Evolutionary conservation across 2,113 vertebrate species (phyloP).

Genomic region (Scomber scombrus): DNA sequence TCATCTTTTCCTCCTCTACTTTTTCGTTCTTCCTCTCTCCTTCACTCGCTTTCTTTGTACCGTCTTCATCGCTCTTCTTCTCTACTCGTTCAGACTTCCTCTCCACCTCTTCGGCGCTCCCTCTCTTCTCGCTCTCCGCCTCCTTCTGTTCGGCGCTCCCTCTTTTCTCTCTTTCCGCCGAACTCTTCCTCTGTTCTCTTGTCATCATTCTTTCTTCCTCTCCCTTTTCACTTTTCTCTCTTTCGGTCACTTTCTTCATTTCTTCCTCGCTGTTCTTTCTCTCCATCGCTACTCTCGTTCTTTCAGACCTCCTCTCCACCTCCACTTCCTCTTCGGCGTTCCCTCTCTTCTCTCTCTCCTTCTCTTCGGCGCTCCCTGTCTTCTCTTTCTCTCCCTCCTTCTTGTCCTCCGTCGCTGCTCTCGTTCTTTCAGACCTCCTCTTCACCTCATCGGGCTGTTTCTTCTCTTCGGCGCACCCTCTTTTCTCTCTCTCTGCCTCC

Average conservation of each 20-base stretch:
- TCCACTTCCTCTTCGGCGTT: not conserved
- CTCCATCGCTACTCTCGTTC: too few relatives aligned
- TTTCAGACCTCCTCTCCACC: not conserved
- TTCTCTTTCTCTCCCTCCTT: not conserved
- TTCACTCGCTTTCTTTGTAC: not conserved
- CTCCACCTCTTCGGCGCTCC: not conserved
- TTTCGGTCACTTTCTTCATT: not conserved
- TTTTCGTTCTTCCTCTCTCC: too few relatives aligned
- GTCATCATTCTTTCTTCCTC: not conserved
- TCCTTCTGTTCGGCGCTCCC: not conserved
- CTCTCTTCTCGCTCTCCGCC: too few relatives aligned
- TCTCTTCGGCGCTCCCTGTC: too few relatives aligned
- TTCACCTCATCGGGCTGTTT: too few relatives aligned
- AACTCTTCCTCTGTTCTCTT: not conserved
- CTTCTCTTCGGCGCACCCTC: not conserved
- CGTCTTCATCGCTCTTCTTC: not conserved
- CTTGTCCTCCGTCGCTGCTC: not conserved
- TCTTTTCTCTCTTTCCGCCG: not conserved
- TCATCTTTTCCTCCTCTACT: not conserved
- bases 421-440: not conserved
- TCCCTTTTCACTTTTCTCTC: not conserved
- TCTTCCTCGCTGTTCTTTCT: not conserved
- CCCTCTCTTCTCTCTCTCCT: too few relatives aligned
- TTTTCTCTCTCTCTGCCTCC: not conserved
- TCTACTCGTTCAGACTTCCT: not conserved